Percentiles rank a stretch among this genome's conserved stretches.
phyloP scores from a whole-genome alignment of 2,797 vertebrate genomes.

The Scyliorhinus canicula region DNA sequence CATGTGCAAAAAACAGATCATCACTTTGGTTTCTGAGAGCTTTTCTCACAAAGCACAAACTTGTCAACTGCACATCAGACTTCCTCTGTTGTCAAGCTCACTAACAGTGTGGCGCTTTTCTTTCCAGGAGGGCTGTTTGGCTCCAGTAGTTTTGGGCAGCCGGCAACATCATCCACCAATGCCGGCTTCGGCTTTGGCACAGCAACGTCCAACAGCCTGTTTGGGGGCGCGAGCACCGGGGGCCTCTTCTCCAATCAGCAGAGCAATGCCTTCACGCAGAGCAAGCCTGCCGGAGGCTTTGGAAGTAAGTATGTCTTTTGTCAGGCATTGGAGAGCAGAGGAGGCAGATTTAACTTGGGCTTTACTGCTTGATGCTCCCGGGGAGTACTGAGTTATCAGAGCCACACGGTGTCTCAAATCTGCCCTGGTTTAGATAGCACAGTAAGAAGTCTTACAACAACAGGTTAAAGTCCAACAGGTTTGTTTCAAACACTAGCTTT shows the following conservation, averaged over 20 bases:
- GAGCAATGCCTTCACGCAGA: constrained; percentile 84
- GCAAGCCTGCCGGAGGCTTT: constrained; percentile 75
- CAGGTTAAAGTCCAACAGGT: too few species aligned
- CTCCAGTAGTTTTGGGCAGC: constrained; percentile 80
- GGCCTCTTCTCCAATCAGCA: constrained; percentile 80
- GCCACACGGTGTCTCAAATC: neutral
- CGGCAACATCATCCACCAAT: constrained; percentile 80
- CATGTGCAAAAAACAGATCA: neutral
- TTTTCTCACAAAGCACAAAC: neutral
- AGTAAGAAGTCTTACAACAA: too few species aligned
- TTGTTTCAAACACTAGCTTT: too few species aligned
- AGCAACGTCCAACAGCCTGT: constrained; percentile 74
- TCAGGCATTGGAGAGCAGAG: neutral
- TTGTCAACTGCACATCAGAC: too few species aligned
- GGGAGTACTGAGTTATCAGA: neutral
- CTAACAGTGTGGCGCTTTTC: neutral
- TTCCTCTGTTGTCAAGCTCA: neutral
- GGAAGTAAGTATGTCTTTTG: constrained; percentile 71
- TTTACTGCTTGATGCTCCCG: neutral
- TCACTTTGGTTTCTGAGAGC: neutral
- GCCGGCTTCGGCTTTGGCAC: constrained; percentile 84
- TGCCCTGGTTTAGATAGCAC: too few species aligned
- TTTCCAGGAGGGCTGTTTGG: constrained; percentile 80
- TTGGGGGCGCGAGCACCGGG: constrained; percentile 73
- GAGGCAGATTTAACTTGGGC: neutral